phyloP scores from a whole-genome alignment of 1,140 invertebrate genomes.

The Armadillidium nasatum region DNA sequence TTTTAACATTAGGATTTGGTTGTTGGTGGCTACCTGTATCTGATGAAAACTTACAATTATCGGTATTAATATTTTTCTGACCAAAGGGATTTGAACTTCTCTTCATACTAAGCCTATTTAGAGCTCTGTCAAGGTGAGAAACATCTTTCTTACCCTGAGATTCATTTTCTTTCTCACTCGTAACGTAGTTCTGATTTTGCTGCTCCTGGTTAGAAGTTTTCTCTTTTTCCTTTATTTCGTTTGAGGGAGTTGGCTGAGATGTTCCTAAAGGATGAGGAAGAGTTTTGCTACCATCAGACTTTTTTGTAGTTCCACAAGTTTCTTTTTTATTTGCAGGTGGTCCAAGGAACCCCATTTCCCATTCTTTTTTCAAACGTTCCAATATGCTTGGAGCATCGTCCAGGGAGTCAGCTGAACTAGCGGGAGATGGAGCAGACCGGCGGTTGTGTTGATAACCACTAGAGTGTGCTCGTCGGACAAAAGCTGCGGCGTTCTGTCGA shows the following conservation, averaged over 20 bases:
- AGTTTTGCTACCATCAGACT: not conserved
- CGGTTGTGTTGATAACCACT: slow-evolving; percentile 2
- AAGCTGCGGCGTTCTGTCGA: not conserved
- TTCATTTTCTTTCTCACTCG: not conserved
- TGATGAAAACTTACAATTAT: too few species aligned
- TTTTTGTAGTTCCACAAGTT: not conserved
- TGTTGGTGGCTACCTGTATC: too few species aligned
- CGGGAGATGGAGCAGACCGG: not conserved
- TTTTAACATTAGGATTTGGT: too few species aligned
- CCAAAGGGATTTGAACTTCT: not conserved
- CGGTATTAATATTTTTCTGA: too few species aligned
- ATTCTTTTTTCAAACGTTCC: not conserved
- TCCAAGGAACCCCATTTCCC: not conserved
- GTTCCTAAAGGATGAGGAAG: not conserved
- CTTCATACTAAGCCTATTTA: not conserved
- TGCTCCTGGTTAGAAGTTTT: not conserved
- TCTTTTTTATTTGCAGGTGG: not conserved
- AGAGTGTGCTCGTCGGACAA: not conserved
- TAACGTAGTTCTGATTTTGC: not conserved
- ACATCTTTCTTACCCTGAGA: not conserved
- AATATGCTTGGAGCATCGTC: not conserved
- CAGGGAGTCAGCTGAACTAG: not conserved
- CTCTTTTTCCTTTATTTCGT: not conserved
- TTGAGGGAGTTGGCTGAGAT: not conserved
- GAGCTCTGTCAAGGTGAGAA: not conserved